Evolutionary conservation across 2,113 vertebrate genomes (phyloP).

Genomic region (Phocoena phocoena): DNA sequence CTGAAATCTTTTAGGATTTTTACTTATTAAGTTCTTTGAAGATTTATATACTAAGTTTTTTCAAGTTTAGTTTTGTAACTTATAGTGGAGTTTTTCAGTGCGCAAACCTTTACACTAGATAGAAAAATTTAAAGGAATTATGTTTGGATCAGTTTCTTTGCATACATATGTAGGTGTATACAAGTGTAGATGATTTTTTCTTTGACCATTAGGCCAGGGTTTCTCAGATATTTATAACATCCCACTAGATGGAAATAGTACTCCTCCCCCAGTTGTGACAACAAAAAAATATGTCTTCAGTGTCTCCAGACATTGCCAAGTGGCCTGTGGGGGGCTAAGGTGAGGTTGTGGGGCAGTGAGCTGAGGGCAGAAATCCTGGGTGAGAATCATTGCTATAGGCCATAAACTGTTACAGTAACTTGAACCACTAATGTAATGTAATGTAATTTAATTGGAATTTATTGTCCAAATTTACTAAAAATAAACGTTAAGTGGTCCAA

Average conservation of each 20-base stretch:
- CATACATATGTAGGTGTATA: neutral
- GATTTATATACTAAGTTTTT: conserved; percentile 33
- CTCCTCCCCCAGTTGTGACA: neutral
- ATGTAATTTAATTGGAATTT: conserved; percentile 25
- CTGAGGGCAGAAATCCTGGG: neutral
- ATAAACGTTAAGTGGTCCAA: neutral
- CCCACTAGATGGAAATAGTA: neutral
- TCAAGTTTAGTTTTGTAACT: conserved; percentile 44
- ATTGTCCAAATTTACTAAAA: conserved; percentile 37
- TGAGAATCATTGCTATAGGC: neutral
- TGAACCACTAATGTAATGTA: neutral
- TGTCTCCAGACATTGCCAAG: neutral
- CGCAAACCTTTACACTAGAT: neutral
- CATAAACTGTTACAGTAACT: neutral
- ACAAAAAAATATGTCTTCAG: neutral
- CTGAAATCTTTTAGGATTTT: conserved; percentile 48
- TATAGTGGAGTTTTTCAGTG: neutral
- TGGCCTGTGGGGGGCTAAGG: neutral
- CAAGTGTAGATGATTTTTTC: neutral
- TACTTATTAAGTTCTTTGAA: conserved; percentile 54
- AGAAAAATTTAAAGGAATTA: neutral
- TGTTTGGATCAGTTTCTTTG: neutral
- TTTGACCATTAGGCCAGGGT: neutral
- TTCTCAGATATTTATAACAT: neutral
- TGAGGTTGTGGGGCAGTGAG: neutral